phyloP scores from a whole-genome alignment of 2,797 vertebrate species.

The Cichlasoma orientale region DNA sequence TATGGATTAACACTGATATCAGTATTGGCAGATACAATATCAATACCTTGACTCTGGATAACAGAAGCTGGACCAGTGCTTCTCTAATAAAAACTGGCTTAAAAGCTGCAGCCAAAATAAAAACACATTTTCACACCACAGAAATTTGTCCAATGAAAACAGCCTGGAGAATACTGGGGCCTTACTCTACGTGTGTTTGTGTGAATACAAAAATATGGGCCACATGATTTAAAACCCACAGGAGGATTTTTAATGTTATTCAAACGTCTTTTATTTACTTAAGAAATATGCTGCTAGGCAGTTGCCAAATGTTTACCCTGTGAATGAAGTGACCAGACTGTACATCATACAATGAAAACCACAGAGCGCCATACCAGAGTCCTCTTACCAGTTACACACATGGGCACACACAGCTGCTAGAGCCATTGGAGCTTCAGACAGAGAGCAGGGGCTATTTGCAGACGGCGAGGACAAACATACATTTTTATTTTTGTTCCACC shows the following conservation, averaged over 20 bases:
- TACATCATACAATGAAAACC: slow-evolving; percentile 65
- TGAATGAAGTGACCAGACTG: slow-evolving; percentile 69
- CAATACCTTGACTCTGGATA: fast-evolving
- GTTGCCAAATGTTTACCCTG: slow-evolving; percentile 64
- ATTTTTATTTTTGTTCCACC: slow-evolving; percentile 67
- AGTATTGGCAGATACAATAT: neutral
- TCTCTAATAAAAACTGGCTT: neutral
- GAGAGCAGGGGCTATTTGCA: slow-evolving; percentile 63
- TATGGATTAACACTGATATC: neutral
- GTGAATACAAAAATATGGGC: slow-evolving; percentile 47
- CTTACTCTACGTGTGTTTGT: slow-evolving; percentile 53
- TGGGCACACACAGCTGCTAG: slow-evolving; percentile 64
- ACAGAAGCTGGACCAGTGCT: neutral
- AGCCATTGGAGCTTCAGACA: slow-evolving; percentile 65
- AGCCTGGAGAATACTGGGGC: slow-evolving; percentile 47
- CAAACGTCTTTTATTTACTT: slow-evolving; percentile 59
- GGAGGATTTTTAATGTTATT: slow-evolving; percentile 58
- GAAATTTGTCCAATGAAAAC: slow-evolving; percentile 56
- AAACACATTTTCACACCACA: slow-evolving; percentile 35
- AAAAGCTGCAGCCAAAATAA: slow-evolving; percentile 14
- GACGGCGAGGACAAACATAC: slow-evolving; percentile 63
- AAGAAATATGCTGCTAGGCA: slow-evolving; percentile 45
- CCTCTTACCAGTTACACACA: slow-evolving; percentile 28
- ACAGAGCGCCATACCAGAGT: slow-evolving; percentile 49
- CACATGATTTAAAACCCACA: slow-evolving; percentile 55